These are phyloP conservation scores for Steinernema hermaphroditum DNA, from an alignment of 2,888 invertebrate genomes.

Conservation along the genomic window DNA sequence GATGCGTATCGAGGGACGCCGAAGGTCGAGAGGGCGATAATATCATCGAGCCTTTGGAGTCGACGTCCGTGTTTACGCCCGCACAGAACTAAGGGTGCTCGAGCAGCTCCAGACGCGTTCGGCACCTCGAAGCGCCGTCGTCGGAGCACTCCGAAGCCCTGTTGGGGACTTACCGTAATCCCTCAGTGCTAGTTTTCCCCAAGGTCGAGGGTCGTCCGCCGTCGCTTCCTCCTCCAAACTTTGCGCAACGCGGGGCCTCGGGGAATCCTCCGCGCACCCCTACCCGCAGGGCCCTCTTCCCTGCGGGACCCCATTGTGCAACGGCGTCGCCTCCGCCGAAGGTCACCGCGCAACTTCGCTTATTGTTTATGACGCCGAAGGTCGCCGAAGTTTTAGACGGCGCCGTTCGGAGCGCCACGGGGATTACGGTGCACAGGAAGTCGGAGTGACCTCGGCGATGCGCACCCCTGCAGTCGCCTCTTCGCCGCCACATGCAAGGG, in stretches of 20 bases:
- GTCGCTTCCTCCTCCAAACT: not conserved
- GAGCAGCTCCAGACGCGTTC: too few species aligned
- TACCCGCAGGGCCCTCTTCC: too few species aligned
- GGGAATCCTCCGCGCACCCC: not conserved
- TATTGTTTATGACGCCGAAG: slow-evolving; percentile 23
- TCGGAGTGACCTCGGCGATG: slow-evolving; percentile 1
- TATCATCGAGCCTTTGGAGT: too few species aligned
- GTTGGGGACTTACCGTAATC: too few species aligned
- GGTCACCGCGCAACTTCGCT: slow-evolving; percentile 23
- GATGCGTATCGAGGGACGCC: not conserved
- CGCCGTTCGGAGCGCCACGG: slow-evolving; percentile 6
- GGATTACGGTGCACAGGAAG: slow-evolving; percentile 20
- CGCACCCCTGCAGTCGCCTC: too few species aligned
- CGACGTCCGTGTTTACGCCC: too few species aligned
- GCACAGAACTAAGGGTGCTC: too few species aligned
- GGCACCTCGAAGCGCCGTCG: too few species aligned
- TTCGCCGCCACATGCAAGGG: too few species aligned
- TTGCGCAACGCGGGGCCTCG: slow-evolving; percentile 4
- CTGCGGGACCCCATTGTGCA: not conserved
- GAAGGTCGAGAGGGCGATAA: not conserved
- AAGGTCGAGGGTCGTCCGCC: not conserved
- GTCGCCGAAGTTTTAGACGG: slow-evolving; percentile 22
- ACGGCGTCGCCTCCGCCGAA: not conserved
- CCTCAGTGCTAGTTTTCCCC: not conserved
- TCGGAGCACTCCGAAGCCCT: too few species aligned